A percentile compares a stretch with the other conserved stretches of the same genome.
Conservation (phyloP, 2,888 invertebrate genomes). For the Pseudococcus jackbeardsleyi region DNA sequence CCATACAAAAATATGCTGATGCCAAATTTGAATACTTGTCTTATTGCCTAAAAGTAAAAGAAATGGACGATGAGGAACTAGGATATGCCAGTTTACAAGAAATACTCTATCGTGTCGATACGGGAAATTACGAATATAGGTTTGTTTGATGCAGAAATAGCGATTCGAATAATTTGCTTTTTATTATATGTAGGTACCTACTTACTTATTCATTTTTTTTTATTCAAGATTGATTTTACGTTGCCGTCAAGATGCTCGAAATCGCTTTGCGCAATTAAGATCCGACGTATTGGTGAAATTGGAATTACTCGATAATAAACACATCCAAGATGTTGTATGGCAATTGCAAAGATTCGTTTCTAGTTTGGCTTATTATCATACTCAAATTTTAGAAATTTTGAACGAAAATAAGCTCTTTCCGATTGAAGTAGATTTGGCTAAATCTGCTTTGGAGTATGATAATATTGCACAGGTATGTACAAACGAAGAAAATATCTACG, state of each 20-base stretch:
- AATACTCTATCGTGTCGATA: constrained; percentile 96
- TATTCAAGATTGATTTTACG: constrained; percentile 84
- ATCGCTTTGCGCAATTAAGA: constrained; percentile 84
- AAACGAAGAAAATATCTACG: neutral
- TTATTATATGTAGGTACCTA: too few relatives aligned
- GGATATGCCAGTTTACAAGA: constrained; percentile 93
- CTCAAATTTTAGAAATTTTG: constrained; percentile 82
- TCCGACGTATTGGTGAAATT: constrained; percentile 96
- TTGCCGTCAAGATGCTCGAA: constrained; percentile 94
- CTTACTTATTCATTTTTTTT: neutral
- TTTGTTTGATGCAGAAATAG: constrained; percentile 67
- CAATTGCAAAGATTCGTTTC: constrained; percentile 72
- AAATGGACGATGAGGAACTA: constrained; percentile 99
- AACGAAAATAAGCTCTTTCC: constrained; percentile 88
- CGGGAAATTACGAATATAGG: constrained; percentile 99
- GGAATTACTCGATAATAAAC: constrained; percentile 97
- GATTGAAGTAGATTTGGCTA: constrained; percentile 94
- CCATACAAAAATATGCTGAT: constrained; percentile 98
- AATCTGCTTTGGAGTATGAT: constrained; percentile 92
- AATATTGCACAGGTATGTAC: constrained; percentile 70
- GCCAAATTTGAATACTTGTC: constrained; percentile 99
- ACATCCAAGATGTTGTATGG: constrained; percentile 78
- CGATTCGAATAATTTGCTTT: neutral
- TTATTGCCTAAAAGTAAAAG: constrained; percentile 98
- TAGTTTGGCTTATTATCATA: constrained; percentile 83